Conservation (phyloP, 92 coral and sea anemone species). For the Phymanthus crucifer region DNA sequence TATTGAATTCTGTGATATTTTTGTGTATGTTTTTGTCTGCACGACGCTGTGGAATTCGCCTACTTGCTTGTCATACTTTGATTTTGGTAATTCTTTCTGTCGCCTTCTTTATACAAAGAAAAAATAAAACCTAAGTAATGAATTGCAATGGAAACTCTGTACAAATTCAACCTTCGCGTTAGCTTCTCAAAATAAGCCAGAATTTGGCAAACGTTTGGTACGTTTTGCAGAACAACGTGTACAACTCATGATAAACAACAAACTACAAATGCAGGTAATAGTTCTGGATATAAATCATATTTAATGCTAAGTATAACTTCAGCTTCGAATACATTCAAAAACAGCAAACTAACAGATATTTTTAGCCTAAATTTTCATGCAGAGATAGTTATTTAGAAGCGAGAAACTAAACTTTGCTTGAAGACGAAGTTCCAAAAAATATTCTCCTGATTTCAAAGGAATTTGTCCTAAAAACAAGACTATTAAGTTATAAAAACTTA, state of each 20-base stretch:
- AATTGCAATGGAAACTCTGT: too few species aligned
- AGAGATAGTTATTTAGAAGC: neutral
- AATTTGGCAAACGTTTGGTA: too few species aligned
- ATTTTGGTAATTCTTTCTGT: neutral
- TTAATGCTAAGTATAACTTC: neutral
- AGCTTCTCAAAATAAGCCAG: too few species aligned
- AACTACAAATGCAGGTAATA: too few species aligned
- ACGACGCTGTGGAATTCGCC: neutral
- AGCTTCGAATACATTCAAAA: neutral
- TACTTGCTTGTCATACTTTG: neutral
- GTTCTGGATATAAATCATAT: neutral
- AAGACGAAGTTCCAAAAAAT: neutral
- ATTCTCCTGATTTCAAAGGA: neutral
- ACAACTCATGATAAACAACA: too few species aligned
- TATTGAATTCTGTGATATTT: neutral
- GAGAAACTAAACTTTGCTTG: neutral
- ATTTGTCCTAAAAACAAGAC: constrained; percentile 5
- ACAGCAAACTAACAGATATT: neutral
- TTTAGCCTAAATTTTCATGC: neutral
- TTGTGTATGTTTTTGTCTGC: neutral
- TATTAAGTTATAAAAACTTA: constrained; percentile 8
- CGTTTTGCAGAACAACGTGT: too few species aligned
- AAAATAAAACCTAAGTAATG: neutral
- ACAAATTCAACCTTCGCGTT: too few species aligned
- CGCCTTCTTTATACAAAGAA: neutral